A percentile compares a stretch with the other conserved stretches of the same genome.
These are phyloP conservation scores for Stictonetta naevosa DNA, from an alignment of 2,113 vertebrate genomes.

Conservation along the genomic window DNA sequence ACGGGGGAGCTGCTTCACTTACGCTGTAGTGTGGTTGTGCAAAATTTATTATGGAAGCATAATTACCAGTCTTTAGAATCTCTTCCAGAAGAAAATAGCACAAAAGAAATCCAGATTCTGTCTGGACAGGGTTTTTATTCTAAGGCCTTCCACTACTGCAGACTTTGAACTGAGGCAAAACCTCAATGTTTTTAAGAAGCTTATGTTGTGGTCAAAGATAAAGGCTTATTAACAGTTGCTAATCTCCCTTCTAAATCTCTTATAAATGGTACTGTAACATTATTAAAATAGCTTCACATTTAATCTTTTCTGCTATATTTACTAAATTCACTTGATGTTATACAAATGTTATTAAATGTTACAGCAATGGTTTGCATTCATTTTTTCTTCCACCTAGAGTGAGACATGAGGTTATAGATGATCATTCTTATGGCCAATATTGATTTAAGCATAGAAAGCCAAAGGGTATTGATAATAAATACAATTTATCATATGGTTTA, in stretches of 20 bases:
- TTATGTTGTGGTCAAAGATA: conserved; percentile 19
- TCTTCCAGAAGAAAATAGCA: neutral
- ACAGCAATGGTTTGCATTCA: neutral
- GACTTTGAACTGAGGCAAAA: neutral
- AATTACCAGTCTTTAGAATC: neutral
- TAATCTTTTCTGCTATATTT: neutral
- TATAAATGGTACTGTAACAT: neutral
- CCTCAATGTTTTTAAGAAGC: neutral
- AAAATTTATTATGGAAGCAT: neutral
- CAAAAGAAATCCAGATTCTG: neutral
- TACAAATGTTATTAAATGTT: neutral
- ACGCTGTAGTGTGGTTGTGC: neutral
- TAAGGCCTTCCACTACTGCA: neutral
- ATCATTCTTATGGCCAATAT: neutral
- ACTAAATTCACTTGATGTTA: neutral
- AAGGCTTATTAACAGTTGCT: conserved; percentile 42
- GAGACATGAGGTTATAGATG: neutral
- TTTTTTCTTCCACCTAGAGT: neutral
- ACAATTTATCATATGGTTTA: neutral
- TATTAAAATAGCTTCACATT: neutral
- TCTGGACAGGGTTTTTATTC: neutral
- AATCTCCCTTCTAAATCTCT: conserved; percentile 37
- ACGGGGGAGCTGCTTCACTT: neutral
- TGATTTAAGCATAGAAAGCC: neutral
- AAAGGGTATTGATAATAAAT: neutral